These are phyloP conservation scores for Spermophilus dauricus DNA, from an alignment of 2,113 vertebrate genomes.

Conservation along the genomic window DNA sequence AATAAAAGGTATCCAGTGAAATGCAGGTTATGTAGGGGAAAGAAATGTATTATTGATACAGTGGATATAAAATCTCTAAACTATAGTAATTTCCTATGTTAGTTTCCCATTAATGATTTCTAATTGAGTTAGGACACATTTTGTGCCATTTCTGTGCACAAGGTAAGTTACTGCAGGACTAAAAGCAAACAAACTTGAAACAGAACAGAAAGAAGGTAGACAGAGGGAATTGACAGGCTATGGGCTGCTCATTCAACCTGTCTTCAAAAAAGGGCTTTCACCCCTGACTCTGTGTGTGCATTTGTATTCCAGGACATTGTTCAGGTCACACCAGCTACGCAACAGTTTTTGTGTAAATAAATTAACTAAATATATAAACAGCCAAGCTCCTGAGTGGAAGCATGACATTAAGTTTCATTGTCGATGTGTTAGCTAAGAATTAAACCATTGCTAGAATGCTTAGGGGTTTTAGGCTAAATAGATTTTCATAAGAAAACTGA, in stretches of 20 bases:
- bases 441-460: not conserved
- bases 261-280: not conserved
- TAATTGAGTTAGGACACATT: slow-evolving; percentile 67
- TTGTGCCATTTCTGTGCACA: not conserved
- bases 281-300: no score
- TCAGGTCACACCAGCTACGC: not conserved
- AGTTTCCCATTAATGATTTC: slow-evolving; percentile 56
- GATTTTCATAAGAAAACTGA: not conserved
- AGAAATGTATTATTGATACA: not conserved
- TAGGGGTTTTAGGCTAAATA: not conserved
- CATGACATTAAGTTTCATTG: not conserved
- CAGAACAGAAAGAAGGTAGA: not conserved
- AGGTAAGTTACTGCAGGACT: slow-evolving; percentile 21
- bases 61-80: slow-evolving; percentile 18
- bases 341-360: not conserved
- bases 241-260: no score
- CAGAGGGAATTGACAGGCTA: rapidly evolving
- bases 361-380: not conserved
- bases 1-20: not conserved
- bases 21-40: not conserved
- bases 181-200: slow-evolving; percentile 12
- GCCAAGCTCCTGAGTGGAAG: not conserved
- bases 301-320: not conserved
- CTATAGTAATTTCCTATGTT: slow-evolving; percentile 40
- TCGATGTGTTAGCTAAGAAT: not conserved